Evolutionary conservation across 2,113 vertebrate genomes (phyloP), one percentile per base, ranked within the genome.

Genomic region (Orycteropus afer): DNA sequence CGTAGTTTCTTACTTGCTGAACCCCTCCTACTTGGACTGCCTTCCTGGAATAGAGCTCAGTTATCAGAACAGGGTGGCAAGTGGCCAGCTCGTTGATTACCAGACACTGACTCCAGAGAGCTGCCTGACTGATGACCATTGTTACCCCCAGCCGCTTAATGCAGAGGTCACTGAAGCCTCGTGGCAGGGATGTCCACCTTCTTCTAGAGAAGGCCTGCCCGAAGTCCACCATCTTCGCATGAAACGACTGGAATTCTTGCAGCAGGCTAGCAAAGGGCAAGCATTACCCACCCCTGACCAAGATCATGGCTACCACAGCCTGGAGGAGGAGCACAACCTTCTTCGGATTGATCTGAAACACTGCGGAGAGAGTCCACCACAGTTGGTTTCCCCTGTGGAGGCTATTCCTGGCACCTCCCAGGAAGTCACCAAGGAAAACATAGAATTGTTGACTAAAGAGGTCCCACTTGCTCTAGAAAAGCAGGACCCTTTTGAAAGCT

Each of bases 301-400:
- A 57, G 99, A 99, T 90, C 97, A 99, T 85, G 99, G 99, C 22
- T 99, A 99, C 88, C 99, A 99, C 90, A 99, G 99, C 95, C 97
- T 99, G 97, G 99, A 99, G 95, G 99, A 99, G 97, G 99, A 99
- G 13, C 98, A 98, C 63, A 25, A 0, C 55, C 86, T 95, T 47
- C 94, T 90, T 9, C 86, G 87, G 45, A 5, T 63, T 95, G 95
- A 96, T 37, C 82, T 23, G 47, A 42, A 71, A 3, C 67, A 37
- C 11, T 17, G 74, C 10, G 0, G 57, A 25, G 91, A 45, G 5
- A 12, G 55, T 7, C 11, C 89, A 0, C 5, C 80, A 5, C 89
- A 27, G 47, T 14, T 3, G 47, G 89, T 59, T 22, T 18, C 77
- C 34, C 9, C 42, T 27, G 20, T 74, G 8, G 91, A 40, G 80